Conservation (phyloP, 2,888 invertebrate species). For the Synanthedon andrenaeformis region DNA sequence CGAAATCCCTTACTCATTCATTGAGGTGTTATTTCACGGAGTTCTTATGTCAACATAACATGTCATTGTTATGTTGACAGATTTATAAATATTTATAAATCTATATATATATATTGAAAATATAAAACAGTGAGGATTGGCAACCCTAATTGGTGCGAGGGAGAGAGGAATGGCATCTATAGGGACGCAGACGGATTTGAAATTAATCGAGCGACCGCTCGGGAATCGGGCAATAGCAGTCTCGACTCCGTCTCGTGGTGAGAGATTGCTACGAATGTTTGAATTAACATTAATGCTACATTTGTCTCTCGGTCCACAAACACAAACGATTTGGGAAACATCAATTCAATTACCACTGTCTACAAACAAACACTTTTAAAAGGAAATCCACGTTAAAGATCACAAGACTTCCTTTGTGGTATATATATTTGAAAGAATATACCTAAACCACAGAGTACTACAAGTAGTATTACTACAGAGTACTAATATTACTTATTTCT, state of each 20-base stretch:
- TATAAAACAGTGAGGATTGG: too few species aligned
- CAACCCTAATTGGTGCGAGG: slow-evolving; percentile 1
- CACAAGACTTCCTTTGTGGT: background rate
- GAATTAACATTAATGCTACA: background rate
- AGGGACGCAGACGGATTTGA: slow-evolving; percentile 6
- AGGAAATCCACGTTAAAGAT: background rate
- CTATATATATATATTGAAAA: too few species aligned
- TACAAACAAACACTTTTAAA: background rate
- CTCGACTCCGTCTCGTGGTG: slow-evolving; percentile 1
- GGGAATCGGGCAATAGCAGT: background rate
- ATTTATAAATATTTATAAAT: too few species aligned
- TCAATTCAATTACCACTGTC: background rate
- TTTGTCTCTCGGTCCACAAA: background rate
- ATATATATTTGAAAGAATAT: too few species aligned
- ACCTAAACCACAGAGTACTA: too few species aligned
- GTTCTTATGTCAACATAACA: too few species aligned
- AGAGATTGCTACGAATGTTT: slow-evolving; percentile 1
- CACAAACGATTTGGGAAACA: background rate
- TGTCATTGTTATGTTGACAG: too few species aligned
- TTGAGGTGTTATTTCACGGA: too few species aligned
- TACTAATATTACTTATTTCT: too few species aligned
- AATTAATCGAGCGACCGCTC: slow-evolving; percentile 8
- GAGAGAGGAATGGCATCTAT: slow-evolving; percentile 3
- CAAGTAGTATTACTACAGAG: too few species aligned
- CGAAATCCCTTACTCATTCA: too few species aligned